Conservation (phyloP, 2,888 invertebrate genomes). For the Asteroscopus sphinx region DNA sequence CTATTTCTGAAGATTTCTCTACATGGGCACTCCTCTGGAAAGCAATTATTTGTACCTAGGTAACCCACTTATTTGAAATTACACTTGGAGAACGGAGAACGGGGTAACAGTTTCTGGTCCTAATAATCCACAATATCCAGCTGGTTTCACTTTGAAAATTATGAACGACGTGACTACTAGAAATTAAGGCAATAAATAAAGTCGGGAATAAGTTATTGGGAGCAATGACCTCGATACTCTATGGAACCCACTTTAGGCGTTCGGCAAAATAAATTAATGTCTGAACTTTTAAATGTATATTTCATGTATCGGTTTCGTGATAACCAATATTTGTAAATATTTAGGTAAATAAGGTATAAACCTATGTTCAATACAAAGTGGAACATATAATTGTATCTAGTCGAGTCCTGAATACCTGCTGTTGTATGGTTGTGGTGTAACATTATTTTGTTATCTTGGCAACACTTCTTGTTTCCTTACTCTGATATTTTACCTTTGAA, state of each 20-base stretch:
- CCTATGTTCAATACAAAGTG: too few species aligned
- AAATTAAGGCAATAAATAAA: conserved; percentile 52
- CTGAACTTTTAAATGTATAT: conserved; percentile 41
- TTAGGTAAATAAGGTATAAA: not conserved
- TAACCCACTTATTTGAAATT: too few species aligned
- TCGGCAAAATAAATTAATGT: conserved; percentile 47
- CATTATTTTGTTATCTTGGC: too few species aligned
- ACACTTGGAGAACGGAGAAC: too few species aligned
- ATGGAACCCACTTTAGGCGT: conserved; percentile 33
- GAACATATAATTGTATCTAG: too few species aligned
- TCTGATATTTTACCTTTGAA: too few species aligned
- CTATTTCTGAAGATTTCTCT: too few species aligned
- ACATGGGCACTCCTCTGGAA: too few species aligned
- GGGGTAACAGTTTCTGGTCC: conserved; percentile 1
- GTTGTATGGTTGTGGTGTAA: too few species aligned
- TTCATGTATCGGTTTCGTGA: conserved; percentile 36
- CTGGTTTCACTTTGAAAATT: conserved; percentile 28
- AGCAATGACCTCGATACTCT: conserved; percentile 40
- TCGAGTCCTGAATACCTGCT: too few species aligned
- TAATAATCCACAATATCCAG: conserved; percentile 39
- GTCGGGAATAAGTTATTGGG: conserved; percentile 44
- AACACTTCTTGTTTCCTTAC: too few species aligned
- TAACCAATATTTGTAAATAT: conserved; percentile 15
- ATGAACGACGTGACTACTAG: conserved; percentile 42
- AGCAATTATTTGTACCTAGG: too few species aligned